Evolutionary conservation across 1,140 invertebrate genomes (phyloP), one percentile per base, ranked within the genome.

Genomic region (Drosophila bocki): DNA sequence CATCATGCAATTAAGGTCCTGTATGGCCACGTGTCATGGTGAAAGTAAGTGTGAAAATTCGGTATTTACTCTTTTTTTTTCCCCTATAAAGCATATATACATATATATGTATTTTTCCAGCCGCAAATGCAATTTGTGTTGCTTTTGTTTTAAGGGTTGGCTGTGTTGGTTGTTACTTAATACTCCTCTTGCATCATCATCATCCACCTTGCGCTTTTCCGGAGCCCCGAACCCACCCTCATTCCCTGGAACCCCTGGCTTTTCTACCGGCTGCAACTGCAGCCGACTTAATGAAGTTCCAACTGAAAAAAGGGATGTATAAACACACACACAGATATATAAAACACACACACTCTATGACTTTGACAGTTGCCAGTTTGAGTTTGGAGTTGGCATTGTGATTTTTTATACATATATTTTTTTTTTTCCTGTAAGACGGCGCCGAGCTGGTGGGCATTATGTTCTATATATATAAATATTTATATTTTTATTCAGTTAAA

Each of bases 191-290:
- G 65, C 84, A 87, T 88, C 84, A 80, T 88, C 84, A 87, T 88
- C 84, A 80, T 87, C 84, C 83, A 87, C 83, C 84, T 87, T 87
- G 83, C 83, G 83, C 83, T 87, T 82, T 87, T 87, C 69, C 69
- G 42, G 68, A 42, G 64, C n/a, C n/a, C 50, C 7, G 22, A 65
- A 62, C 58, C 82, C 82, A 67, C 22, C 62, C 70, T 37, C 57
- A 19, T 56, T 56, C 60, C 67, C 50, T 11, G 22, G 7, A 48
- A 41, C 47, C 54, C 70, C 58, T 35, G 5, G 32, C 37, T 35
- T 29, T 57, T 29, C 68, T 56, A 44, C 62, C 74, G 74, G 74
- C 75, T 77, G 75, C 75, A 69, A 78, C 50, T 78, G 74, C 74
- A 77, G 60, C 60, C 61, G 61, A 41, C 61, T 76, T 68, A 72